Evolutionary conservation across 2,888 invertebrate genomes (phyloP).

Genomic region (Anaspis maculata): DNA sequence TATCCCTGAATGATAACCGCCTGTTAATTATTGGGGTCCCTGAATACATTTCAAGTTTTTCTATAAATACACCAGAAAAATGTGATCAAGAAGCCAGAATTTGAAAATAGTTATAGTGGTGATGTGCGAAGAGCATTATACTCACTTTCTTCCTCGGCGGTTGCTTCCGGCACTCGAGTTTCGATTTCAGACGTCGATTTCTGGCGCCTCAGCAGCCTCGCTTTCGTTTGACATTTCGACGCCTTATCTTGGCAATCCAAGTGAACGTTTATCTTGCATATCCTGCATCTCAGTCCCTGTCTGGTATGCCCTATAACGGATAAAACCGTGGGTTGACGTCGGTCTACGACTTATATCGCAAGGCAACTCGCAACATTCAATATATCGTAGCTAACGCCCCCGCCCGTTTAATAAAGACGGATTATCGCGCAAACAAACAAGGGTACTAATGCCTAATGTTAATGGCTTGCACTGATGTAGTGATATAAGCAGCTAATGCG

Average conservation of each 20-base stretch:
- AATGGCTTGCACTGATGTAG: no score
- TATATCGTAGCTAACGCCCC: no score
- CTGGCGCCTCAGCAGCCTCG: constrained; percentile 74
- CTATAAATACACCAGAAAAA: constrained; percentile 15
- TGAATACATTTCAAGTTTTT: constrained; percentile 28
- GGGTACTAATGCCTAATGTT: no score
- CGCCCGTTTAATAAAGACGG: constrained; percentile 7
- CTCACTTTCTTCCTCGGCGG: constrained; percentile 77
- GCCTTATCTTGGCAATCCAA: constrained; percentile 80
- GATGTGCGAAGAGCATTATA: constrained; percentile 23
- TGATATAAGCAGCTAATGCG: no score
- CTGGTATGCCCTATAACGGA: constrained; percentile 76
- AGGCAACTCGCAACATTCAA: no score
- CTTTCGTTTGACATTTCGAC: constrained; percentile 78
- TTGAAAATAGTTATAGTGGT: constrained; percentile 1
- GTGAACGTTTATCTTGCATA: constrained; percentile 88
- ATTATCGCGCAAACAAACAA: constrained; percentile 8
- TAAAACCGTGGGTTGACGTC: no score
- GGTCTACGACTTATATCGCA: no score
- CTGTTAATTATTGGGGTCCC: constrained; percentile 40
- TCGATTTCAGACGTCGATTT: constrained; percentile 82
- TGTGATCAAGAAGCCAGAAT: constrained; percentile 4
- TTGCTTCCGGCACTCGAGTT: constrained; percentile 56
- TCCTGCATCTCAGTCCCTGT: constrained; percentile 81
- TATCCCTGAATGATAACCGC: constrained; percentile 36